Base-by-base conservation (phyloP, 2,113 vertebrate species). In the Carassius carassius region DNA sequence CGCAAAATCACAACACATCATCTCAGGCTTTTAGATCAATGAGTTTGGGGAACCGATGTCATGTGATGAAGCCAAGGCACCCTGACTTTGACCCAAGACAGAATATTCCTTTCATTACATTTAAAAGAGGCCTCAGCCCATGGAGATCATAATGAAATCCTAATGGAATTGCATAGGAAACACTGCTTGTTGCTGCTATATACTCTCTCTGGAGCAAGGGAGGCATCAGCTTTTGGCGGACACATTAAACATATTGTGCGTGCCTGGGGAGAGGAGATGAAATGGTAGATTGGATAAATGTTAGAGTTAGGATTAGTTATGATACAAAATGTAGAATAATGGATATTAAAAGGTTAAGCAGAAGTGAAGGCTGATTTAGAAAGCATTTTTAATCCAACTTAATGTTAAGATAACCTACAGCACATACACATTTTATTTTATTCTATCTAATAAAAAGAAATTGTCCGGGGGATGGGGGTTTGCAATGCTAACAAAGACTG, bases 141-240 rank as follows among this genome's bases (percentile, higher is more conserved):
- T 32, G 62, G 69, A 77, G 85, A 90, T 92, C 47, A 94, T 92
- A 93, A 94, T 94, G 92, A 93, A 93, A 94, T 89, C 86, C 89
- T 94, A 92, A 94, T 94, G 93, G 90, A 94, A 94, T 92, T 93
- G 90, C 91, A 93, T 91, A 92, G 90, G 90, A 92, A 93, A 91
- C 90, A 90, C 91, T 89, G 91, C 91, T 89, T 89, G 91, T 83
- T 78, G 86, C 81, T 37, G 47, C 79, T 17, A 4, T 84, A 35
- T 41, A 32, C 62, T 73, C 35, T 87, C 37, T 84, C 78, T 76
- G 90, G 88, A 89, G 89, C 90, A 47, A 88, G 90, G 90, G 88
- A 90, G 87, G 86, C 90, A 23, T 93, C 92, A 93, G 92, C 92
- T 88, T 90, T 92, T 93, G 83, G 86, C 74, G 82, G 23, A 84